A percentile compares a stretch with the other conserved stretches of the same genome.
These are phyloP conservation scores for Seira musarum DNA, from an alignment of 2,888 invertebrate genomes.

Conservation along the genomic window DNA sequence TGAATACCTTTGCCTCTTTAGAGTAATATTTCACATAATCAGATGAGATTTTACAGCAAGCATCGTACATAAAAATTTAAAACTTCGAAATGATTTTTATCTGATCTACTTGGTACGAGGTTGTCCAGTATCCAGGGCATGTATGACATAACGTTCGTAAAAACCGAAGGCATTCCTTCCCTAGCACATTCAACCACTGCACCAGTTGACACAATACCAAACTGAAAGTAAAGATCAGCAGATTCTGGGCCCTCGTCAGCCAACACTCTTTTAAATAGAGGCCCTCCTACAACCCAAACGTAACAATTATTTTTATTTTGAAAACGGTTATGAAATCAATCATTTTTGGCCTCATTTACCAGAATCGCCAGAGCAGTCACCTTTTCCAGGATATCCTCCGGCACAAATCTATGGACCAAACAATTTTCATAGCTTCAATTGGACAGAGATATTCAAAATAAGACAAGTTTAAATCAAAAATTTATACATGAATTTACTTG, in stretches of 20 bases:
- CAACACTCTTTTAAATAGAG: conserved; percentile 46
- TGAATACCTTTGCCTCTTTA: neutral
- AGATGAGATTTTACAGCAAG: too few species aligned
- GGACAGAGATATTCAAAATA: neutral
- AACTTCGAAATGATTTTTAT: too few species aligned
- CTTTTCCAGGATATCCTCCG: conserved; percentile 58
- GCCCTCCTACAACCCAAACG: conserved; percentile 47
- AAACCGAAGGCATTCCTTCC: conserved; percentile 57
- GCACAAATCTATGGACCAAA: conserved; percentile 58
- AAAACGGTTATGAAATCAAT: neutral
- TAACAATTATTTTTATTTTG: neutral
- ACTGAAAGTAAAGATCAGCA: conserved; percentile 41
- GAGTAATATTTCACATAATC: too few species aligned
- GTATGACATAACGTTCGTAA: conserved; percentile 39
- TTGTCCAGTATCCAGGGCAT: conserved; percentile 55
- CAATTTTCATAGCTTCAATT: neutral
- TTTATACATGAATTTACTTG: conserved; percentile 45
- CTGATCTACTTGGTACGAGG: conserved; percentile 37
- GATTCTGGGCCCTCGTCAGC: neutral
- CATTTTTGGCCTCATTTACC: conserved; percentile 13
- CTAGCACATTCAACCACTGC: conserved; percentile 51
- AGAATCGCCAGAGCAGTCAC: conserved; percentile 56
- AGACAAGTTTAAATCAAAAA: neutral
- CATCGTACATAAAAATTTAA: too few species aligned
- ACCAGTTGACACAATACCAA: conserved; percentile 61